Evolutionary conservation across 2,888 invertebrate genomes (phyloP), one percentile per base, ranked within the genome.

Genomic region (Ligdia adustata): DNA sequence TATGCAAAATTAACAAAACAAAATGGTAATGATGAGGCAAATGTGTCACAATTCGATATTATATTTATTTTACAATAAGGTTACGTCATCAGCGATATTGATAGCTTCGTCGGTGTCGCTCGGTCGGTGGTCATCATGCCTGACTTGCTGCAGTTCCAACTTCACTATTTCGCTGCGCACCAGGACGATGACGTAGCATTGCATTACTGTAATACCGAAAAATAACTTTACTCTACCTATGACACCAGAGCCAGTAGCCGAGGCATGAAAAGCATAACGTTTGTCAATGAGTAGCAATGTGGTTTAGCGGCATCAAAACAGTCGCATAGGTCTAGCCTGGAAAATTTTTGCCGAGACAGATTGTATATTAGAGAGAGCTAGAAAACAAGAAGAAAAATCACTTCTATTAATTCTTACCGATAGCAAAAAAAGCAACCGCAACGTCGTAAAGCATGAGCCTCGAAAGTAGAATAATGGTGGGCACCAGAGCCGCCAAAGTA

Each of bases 111-210:
- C 71, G 3, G 44, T 11, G 4, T 57, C 37, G 0, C 26, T 53
- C 4, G 50, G 40, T 2, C 42, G 44, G 1, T 58, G 60, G 24
- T 67, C 63, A 18, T 46, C 44, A 4, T 51, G 34, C 39, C 59
- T 49, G 24, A 56, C 28, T 41, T 65, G 44, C 20, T 62, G 60
- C 35, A 66, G 49, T 57, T 87, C 85, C 44, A 89, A 51, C 53
- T 83, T 85, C 16, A 86, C 53, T 1, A 85, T 74, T 52, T 86
- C 85, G 43, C 89, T 90, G 20, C 88, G 70, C 3, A 89, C 89
- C 28, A 90, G 54, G n/a, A 87, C 59, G 7, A 87, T 79, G 11
- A 88, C 79, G 61, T 90, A 90, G 53, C 72, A 75, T 55, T 90
- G 88, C 71, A 84, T 77, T 14, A 62, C 89, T 90, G 73, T 15